Percentiles rank a stretch among this genome's conserved stretches.
Evolutionary conservation across 2,113 vertebrate species (phyloP).

Genomic region (Halichoeres trimaculatus): DNA sequence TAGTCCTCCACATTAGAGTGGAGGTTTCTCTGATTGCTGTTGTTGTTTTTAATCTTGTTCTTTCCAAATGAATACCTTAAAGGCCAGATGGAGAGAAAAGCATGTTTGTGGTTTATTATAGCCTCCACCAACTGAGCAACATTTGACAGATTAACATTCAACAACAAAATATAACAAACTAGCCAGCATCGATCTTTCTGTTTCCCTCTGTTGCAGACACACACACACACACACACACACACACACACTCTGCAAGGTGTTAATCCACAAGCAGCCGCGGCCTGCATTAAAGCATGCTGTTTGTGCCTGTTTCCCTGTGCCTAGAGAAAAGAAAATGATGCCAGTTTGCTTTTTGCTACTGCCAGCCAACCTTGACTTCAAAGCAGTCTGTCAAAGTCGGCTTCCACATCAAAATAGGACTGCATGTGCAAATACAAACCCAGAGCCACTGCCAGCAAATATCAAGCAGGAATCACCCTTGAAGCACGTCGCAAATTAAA

Average conservation of each 20-base stretch:
- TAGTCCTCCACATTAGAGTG: constrained; percentile 46
- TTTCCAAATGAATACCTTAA: constrained; percentile 51
- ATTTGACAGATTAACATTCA: neutral
- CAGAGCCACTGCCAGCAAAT: neutral
- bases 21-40: constrained; percentile 49
- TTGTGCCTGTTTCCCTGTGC: constrained; percentile 19
- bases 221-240: constrained; percentile 21
- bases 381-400: constrained; percentile 48
- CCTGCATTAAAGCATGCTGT: constrained; percentile 36
- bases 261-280: constrained; percentile 17
- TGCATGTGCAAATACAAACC: constrained; percentile 19
- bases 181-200: neutral
- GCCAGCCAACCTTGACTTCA: constrained; percentile 58
- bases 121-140: neutral
- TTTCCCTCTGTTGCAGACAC: constrained; percentile 5
- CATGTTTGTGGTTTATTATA: neutral
- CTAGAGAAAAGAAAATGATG: constrained; percentile 35
- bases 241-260: constrained; percentile 1
- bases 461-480: constrained; percentile 28
- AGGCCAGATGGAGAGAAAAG: neutral
- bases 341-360: constrained; percentile 35
- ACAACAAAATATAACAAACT: constrained; percentile 9
- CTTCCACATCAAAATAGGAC: constrained; percentile 43
- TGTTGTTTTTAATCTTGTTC: constrained; percentile 61
- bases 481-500: constrained; percentile 12